Conservation (phyloP, 2,888 invertebrate species). For the Stenodema calcarata region DNA sequence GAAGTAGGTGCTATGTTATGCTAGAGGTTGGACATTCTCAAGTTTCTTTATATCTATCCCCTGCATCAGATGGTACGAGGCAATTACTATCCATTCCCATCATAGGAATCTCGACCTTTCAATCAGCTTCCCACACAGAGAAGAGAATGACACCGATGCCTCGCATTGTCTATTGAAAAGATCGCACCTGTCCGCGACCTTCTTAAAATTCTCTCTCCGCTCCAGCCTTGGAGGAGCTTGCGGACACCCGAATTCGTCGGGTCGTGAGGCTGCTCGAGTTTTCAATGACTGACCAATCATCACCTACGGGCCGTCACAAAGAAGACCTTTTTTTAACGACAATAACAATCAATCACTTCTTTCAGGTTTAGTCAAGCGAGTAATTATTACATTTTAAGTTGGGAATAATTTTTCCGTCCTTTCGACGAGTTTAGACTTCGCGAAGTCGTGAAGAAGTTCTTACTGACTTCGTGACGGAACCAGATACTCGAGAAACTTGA, state of each 20-base stretch:
- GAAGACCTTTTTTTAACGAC: background rate
- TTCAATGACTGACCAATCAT: conserved; percentile 28
- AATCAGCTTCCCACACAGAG: too few species aligned
- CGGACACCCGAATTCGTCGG: background rate
- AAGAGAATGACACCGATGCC: background rate
- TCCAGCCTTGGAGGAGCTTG: background rate
- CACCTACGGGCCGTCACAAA: background rate
- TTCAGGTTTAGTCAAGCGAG: conserved; percentile 10
- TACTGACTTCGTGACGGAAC: background rate
- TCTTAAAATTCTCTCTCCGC: background rate
- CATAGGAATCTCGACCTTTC: too few species aligned
- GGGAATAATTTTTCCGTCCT: background rate
- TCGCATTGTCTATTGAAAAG: background rate
- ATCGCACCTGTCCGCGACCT: background rate
- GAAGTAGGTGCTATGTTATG: too few species aligned
- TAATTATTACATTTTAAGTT: background rate
- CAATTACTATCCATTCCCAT: too few species aligned
- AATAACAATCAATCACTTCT: background rate
- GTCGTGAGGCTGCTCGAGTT: conserved; percentile 3
- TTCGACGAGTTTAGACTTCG: background rate
- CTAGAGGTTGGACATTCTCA: too few species aligned
- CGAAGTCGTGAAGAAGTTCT: background rate
- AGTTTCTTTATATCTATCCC: too few species aligned
- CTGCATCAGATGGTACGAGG: too few species aligned
- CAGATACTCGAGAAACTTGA: background rate